Evolutionary conservation across 2,113 vertebrate species (phyloP).

Genomic region (Channa maculata): DNA sequence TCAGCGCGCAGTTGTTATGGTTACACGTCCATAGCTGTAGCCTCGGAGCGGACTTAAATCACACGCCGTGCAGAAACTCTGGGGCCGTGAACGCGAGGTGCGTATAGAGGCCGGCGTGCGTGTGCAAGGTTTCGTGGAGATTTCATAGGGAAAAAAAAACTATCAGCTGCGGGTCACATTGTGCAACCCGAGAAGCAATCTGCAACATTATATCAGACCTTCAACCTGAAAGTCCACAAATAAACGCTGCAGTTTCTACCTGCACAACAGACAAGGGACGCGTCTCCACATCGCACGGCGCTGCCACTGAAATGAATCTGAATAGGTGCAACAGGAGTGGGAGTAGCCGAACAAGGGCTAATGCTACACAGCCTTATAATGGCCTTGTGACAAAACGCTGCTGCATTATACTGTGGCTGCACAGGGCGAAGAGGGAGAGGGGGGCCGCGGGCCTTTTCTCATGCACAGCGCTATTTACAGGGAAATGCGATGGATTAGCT

Average conservation of each 20-base stretch:
- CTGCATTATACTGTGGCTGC: conserved; percentile 40
- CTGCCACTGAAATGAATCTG: conserved; percentile 34
- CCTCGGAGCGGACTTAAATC: conserved; percentile 89
- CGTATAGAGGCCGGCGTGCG: conserved; percentile 23
- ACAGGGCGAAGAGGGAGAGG: background rate
- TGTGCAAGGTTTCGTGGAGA: conserved; percentile 29
- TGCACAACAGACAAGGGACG: conserved; percentile 3
- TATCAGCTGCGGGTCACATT: background rate
- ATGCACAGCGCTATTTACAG: conserved; percentile 85
- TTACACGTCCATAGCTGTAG: conserved; percentile 92
- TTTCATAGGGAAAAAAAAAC: background rate
- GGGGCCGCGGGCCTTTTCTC: conserved; percentile 74
- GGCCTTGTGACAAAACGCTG: conserved; percentile 56
- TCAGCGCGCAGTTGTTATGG: conserved; percentile 88
- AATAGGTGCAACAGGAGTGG: conserved; percentile 44
- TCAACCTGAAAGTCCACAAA: conserved; percentile 4
- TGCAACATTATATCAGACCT: background rate
- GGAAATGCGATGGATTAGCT: conserved; percentile 86
- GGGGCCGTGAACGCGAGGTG: conserved; percentile 29
- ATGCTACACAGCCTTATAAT: conserved; percentile 54
- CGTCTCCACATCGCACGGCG: background rate
- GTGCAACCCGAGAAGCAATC: background rate
- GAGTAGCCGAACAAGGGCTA: conserved; percentile 57
- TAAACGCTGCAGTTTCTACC: conserved; percentile 4
- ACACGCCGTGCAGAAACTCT: conserved; percentile 32